These are phyloP conservation scores for Petromus typicus DNA, from an alignment of 2,113 vertebrate species.

Conservation along the genomic window DNA sequence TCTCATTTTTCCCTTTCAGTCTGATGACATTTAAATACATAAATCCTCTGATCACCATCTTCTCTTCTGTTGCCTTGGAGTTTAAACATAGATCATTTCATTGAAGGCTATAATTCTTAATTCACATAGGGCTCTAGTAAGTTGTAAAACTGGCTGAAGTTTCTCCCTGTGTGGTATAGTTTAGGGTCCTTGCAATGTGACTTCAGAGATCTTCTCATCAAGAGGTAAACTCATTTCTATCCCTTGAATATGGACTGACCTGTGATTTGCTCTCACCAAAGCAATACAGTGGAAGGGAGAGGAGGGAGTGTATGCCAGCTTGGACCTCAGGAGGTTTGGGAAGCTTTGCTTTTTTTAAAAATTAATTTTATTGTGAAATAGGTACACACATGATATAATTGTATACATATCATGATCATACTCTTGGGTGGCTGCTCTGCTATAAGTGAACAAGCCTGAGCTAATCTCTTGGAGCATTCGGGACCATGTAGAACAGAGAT, in stretches of 20 bases:
- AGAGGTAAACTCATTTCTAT: neutral
- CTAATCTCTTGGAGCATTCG: neutral
- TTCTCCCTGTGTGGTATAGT: neutral
- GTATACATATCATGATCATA: too few species aligned
- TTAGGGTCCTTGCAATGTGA: neutral
- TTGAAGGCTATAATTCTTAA: neutral
- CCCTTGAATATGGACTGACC: neutral
- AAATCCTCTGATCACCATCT: neutral
- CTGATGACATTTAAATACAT: neutral
- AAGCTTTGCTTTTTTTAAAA: neutral
- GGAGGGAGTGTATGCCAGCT: neutral
- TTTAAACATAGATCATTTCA: neutral
- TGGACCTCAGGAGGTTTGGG: neutral
- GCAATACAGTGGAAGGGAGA: neutral
- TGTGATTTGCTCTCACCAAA: neutral
- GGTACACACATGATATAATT: too few species aligned
- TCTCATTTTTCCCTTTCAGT: neutral
- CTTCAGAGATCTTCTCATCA: neutral
- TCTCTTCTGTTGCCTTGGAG: neutral
- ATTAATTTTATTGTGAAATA: too few species aligned
- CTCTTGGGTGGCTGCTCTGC: neutral
- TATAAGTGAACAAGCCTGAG: neutral
- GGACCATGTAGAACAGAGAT: neutral
- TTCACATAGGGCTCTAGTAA: neutral
- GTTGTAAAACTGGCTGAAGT: neutral